These are phyloP conservation scores for Pegoplata infirma DNA, from an alignment of 2,888 invertebrate species.

Conservation along the genomic window DNA sequence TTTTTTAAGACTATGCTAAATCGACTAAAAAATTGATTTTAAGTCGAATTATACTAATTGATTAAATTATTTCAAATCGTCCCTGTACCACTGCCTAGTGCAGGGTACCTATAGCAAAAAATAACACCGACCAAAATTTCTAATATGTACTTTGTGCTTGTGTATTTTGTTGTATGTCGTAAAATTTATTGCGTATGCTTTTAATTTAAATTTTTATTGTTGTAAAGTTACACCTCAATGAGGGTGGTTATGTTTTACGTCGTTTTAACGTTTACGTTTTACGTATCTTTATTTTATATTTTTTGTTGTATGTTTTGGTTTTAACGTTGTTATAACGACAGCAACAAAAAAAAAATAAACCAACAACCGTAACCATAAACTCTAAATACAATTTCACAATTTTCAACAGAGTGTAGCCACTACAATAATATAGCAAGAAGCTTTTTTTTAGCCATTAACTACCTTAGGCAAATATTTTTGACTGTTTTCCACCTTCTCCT, in stretches of 20 bases:
- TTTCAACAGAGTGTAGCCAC: neutral
- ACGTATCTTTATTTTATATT: neutral
- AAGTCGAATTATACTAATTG: too few relatives aligned
- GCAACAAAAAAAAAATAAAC: neutral
- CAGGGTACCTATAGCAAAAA: too few relatives aligned
- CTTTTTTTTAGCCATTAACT: too few relatives aligned
- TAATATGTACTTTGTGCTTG: neutral
- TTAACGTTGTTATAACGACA: conserved; percentile 50
- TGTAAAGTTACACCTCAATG: conserved; percentile 26
- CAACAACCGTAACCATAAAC: neutral
- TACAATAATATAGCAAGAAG: conserved; percentile 11
- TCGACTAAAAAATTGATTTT: too few relatives aligned
- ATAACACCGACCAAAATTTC: neutral
- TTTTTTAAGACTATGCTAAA: too few relatives aligned
- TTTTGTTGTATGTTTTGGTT: conserved; percentile 26
- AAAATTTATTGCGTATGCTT: conserved; percentile 33
- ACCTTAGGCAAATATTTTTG: too few relatives aligned
- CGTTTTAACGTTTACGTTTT: neutral
- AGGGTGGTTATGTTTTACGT: too few relatives aligned
- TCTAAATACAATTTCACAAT: neutral
- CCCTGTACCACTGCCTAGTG: too few relatives aligned
- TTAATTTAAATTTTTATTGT: conserved; percentile 48
- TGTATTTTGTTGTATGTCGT: neutral
- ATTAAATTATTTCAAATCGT: too few relatives aligned
- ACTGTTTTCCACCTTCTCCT: too few relatives aligned